Conservation (phyloP, 2,888 invertebrate species). For the Acleris emargana region DNA sequence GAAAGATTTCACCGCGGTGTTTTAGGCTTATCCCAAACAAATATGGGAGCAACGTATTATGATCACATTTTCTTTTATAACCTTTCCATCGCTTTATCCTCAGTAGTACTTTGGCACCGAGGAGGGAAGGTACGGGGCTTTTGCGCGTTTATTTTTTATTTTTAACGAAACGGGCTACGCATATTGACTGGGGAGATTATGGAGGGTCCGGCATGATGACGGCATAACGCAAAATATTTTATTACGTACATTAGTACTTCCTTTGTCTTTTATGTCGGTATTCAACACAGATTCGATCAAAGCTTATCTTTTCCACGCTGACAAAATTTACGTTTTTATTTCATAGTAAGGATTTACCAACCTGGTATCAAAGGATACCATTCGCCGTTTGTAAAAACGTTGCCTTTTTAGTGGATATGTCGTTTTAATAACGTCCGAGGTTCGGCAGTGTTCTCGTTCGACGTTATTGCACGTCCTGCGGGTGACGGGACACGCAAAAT, state of each 20-base stretch:
- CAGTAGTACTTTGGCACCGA: conserved; percentile 38
- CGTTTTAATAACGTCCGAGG: conserved; percentile 16
- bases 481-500: conserved; percentile 28
- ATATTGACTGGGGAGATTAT: conserved; percentile 57
- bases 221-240: conserved; percentile 62
- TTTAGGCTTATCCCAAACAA: conserved; percentile 60
- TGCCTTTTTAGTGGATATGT: conserved; percentile 18
- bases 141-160: conserved; percentile 65
- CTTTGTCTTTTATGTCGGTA: conserved; percentile 39
- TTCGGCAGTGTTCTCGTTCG: conserved; percentile 18
- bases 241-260: conserved; percentile 57
- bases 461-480: conserved; percentile 31
- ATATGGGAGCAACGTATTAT: conserved; percentile 69
- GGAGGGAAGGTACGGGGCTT: conserved; percentile 53
- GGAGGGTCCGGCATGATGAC: conserved; percentile 54
- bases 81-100: conserved; percentile 65
- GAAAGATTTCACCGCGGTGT: conserved; percentile 27
- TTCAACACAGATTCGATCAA: neutral
- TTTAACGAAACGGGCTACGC: conserved; percentile 58
- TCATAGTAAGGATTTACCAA: neutral
- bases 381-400: conserved; percentile 11
- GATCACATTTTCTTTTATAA: conserved; percentile 71
- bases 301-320: neutral
- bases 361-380: conserved; percentile 1
- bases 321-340: neutral